phyloP scores from a whole-genome alignment of 2,113 vertebrate genomes.

The Puma concolor region DNA sequence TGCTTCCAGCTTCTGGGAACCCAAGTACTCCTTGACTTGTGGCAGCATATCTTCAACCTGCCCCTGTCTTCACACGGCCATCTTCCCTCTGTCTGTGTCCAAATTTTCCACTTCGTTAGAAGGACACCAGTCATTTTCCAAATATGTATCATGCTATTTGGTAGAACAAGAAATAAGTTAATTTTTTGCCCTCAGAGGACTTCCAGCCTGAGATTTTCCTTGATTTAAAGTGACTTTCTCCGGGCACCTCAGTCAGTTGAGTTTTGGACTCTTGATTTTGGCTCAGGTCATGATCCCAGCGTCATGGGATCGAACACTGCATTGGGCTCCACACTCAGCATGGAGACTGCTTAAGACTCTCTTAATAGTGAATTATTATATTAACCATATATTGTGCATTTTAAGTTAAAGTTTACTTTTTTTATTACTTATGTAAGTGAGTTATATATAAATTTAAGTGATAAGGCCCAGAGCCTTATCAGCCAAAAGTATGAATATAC shows the following conservation, averaged over 20 bases:
- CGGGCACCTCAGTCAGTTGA: too few species aligned
- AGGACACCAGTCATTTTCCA: not conserved
- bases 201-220: not conserved
- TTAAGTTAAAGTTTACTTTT: not conserved
- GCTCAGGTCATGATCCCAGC: too few species aligned
- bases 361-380: not conserved
- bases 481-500: not conserved
- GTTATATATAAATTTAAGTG: constrained; percentile 1
- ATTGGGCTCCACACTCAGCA: too few species aligned
- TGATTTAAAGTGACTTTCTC: not conserved
- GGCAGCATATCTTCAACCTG: not conserved
- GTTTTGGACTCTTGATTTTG: too few species aligned
- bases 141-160: not conserved
- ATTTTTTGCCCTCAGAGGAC: not conserved
- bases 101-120: not conserved
- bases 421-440: not conserved
- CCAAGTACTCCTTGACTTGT: not conserved
- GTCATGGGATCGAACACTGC: too few species aligned
- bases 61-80: not conserved
- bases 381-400: not conserved
- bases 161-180: not conserved
- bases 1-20: not conserved
- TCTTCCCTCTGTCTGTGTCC: not conserved
- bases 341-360: too few species aligned
- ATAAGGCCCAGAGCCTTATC: not conserved